These are phyloP conservation scores for Apis mellifera DNA, from an alignment of 1,140 invertebrate species.

Conservation along the genomic window DNA sequence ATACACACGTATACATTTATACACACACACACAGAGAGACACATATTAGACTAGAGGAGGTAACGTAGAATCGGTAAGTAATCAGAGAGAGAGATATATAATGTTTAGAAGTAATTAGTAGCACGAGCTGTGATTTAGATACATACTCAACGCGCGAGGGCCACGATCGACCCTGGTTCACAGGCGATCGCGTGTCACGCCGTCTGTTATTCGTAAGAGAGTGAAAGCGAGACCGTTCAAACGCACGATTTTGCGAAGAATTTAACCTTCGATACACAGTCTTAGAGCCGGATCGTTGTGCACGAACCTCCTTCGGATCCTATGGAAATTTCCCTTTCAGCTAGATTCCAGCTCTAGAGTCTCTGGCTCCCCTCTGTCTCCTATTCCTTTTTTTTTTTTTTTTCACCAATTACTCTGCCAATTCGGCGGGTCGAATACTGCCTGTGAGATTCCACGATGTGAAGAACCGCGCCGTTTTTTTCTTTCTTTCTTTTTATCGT, in stretches of 20 bases:
- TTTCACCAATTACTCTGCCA: neutral
- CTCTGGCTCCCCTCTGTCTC: neutral
- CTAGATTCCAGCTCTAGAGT: neutral
- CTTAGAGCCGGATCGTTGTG: neutral
- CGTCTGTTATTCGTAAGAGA: slow-evolving; percentile 49
- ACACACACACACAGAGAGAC: neutral
- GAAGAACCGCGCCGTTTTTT: neutral
- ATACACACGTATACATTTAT: slow-evolving; percentile 32
- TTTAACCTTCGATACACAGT: slow-evolving; percentile 1
- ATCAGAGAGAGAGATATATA: slow-evolving; percentile 55
- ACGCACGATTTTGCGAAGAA: slow-evolving; percentile 36
- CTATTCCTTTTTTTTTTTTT: too few species aligned
- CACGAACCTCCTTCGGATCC: slow-evolving; percentile 13
- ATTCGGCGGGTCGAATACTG: neutral
- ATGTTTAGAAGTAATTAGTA: slow-evolving; percentile 79
- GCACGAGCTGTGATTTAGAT: slow-evolving; percentile 82
- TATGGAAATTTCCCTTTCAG: neutral
- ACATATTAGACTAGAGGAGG: slow-evolving; percentile 44
- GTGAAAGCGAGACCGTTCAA: slow-evolving; percentile 28
- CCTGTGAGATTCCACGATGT: neutral
- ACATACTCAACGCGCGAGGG: slow-evolving; percentile 76
- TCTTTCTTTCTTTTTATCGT: too few species aligned
- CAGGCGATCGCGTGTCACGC: slow-evolving; percentile 19
- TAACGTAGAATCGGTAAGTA: slow-evolving; percentile 60
- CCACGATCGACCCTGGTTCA: neutral